Base-by-base conservation (phyloP, 2,113 vertebrate species). In the Oryzias curvinotus region DNA sequence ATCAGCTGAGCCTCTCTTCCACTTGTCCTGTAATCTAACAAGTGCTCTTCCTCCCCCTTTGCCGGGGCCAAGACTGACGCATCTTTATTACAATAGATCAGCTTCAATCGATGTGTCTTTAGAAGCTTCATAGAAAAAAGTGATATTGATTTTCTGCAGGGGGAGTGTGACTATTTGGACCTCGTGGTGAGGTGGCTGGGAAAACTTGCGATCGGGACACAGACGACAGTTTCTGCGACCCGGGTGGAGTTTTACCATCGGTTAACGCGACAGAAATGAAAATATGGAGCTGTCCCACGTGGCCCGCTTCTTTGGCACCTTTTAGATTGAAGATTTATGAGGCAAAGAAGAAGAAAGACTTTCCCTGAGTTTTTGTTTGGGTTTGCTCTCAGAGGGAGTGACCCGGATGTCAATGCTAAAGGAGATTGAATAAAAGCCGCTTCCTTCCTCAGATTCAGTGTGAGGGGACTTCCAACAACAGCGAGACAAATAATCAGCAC, bases 91-190 rank as follows among this genome's bases (percentile, higher is more conserved):
- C 75, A 86, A 81, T 70, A 73, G 76, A 86, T 84, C 43, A 48
- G 47, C 71, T 55, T 60, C 57, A 57, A 90, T 86, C 83, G 86
- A 90, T 86, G 85, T 65, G 71, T 78, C 77, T 77, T 85, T 63
- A 73, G 78, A 57, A 78, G 66, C 80, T 54, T 57, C 23, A 2
- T 61, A 47, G 68, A 63, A 71, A 53, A 65, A 54, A 58, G 12
- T 21, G 42, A 14, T 12, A 82, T 74, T 69, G 83, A 87, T 82
- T 78, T 82, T 78, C 44, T 66, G 42, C 68, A 82, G 14, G 61
- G 57, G 53, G 44, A 55, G 25, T 73, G 60, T 48, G 54, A 73
- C 57, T 58, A 65, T 65, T 76, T 57, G 2, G 45, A 51, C 65
- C 49, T 42, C 44, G 47, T 15, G 52, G 23, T 19, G 17, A 62